Evolutionary conservation across 2,888 invertebrate species (phyloP).

Genomic region (Serripes groenlandicus): DNA sequence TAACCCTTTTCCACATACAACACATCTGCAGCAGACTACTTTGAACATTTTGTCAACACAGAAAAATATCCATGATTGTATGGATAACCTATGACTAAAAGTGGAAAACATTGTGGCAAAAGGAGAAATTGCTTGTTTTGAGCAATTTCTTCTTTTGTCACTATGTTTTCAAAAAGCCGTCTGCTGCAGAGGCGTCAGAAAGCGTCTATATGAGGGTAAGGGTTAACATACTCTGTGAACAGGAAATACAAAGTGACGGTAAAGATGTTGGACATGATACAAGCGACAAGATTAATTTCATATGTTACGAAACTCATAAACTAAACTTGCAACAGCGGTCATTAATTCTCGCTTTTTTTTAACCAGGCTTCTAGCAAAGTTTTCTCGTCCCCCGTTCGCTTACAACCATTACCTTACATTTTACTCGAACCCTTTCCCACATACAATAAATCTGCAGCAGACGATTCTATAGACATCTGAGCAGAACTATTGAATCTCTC

Average conservation of each 20-base stretch:
- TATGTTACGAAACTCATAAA: conserved; percentile 19
- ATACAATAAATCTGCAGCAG: too few species aligned
- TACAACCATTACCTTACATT: too few species aligned
- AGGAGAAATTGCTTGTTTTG: neutral
- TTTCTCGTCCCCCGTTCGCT: too few species aligned
- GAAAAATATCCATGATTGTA: too few species aligned
- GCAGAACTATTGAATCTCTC: too few species aligned
- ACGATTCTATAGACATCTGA: too few species aligned
- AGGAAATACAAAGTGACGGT: conserved; percentile 22
- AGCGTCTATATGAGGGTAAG: neutral
- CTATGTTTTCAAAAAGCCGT: neutral
- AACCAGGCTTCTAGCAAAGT: neutral
- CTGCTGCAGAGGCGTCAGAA: neutral
- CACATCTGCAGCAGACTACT: too few species aligned
- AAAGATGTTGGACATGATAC: neutral
- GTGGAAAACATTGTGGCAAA: neutral
- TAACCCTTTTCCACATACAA: too few species aligned
- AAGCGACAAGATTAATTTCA: conserved; percentile 20
- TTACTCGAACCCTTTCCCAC: too few species aligned
- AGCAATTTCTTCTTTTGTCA: neutral
- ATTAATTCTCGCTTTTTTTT: conserved; percentile 6
- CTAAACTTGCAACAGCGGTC: neutral
- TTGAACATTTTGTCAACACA: too few species aligned
- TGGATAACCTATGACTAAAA: too few species aligned
- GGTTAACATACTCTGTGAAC: neutral